These are phyloP conservation scores for Caiman crocodilus DNA, from an alignment of 2,797 vertebrate species.

Conservation along the genomic window DNA sequence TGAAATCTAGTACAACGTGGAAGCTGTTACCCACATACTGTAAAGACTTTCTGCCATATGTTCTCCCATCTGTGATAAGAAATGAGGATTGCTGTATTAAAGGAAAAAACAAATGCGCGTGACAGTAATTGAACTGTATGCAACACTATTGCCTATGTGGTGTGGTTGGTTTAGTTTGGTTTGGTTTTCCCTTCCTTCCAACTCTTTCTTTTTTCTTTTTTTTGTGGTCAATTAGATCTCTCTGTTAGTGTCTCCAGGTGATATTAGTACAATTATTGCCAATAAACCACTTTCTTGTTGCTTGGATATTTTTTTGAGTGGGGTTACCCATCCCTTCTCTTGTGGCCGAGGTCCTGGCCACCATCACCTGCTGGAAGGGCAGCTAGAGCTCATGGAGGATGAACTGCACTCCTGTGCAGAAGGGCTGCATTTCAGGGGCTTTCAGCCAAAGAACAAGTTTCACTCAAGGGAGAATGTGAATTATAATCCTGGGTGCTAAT, in stretches of 20 bases:
- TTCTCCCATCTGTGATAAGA: constrained; percentile 67
- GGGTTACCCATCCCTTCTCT: not conserved
- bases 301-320: not conserved
- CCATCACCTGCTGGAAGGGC: not conserved
- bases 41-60: constrained; percentile 70
- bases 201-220: not conserved
- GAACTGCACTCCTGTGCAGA: not conserved
- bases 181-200: too few relatives aligned
- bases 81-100: not conserved
- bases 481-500: not conserved
- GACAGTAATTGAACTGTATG: constrained; percentile 13
- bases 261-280: not conserved
- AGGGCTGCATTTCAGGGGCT: too few relatives aligned
- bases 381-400: not conserved
- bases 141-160: not conserved
- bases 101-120: not conserved
- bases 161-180: too few relatives aligned
- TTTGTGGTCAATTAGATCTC: not conserved
- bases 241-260: not conserved
- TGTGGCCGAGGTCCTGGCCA: not conserved
- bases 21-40: constrained; percentile 45
- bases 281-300: not conserved
- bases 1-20: constrained; percentile 42
- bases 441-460: not conserved
- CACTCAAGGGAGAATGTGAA: not conserved